These are phyloP conservation scores for Perca fluviatilis DNA, from an alignment of 2,113 vertebrate species.

Conservation along the genomic window DNA sequence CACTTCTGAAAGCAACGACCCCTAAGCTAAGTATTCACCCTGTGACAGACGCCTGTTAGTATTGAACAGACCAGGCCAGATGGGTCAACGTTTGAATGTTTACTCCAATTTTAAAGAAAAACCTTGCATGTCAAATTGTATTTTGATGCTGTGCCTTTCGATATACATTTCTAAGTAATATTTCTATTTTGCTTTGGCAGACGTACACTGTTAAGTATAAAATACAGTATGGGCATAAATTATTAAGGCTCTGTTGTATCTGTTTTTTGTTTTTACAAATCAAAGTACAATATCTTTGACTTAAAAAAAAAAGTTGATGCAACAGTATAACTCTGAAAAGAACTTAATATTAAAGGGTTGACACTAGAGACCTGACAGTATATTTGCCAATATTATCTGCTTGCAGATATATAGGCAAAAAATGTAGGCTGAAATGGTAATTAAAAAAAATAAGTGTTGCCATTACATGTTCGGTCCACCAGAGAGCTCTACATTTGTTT, in stretches of 20 bases:
- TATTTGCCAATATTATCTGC: not conserved
- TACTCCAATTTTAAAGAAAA: conserved; percentile 68
- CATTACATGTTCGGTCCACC: too few relatives aligned
- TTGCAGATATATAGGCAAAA: not conserved
- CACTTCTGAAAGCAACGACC: conserved; percentile 42
- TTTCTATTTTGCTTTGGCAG: conserved; percentile 81
- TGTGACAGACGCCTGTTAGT: conserved; percentile 63
- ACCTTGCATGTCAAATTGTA: conserved; percentile 80
- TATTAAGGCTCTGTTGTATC: conserved; percentile 9
- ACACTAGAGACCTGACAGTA: not conserved
- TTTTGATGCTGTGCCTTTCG: conserved; percentile 84
- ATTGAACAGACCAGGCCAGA: conserved; percentile 59
- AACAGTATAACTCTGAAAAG: not conserved
- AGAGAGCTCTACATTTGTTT: too few relatives aligned
- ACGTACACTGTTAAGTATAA: conserved; percentile 66
- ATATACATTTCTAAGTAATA: conserved; percentile 82
- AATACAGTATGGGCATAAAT: conserved; percentile 70
- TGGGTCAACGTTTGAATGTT: conserved; percentile 79
- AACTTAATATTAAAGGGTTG: not conserved
- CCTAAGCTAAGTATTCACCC: conserved; percentile 63
- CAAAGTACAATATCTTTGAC: not conserved
- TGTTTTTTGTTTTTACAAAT: not conserved
- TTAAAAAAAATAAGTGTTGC: not conserved
- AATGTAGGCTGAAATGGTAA: not conserved
- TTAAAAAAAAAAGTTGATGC: not conserved